A percentile compares a stretch with the other conserved stretches of the same genome.
Evolutionary conservation across 92 coral and sea anemone species (phyloP).

Genomic region (Epizoanthus stellaris): DNA sequence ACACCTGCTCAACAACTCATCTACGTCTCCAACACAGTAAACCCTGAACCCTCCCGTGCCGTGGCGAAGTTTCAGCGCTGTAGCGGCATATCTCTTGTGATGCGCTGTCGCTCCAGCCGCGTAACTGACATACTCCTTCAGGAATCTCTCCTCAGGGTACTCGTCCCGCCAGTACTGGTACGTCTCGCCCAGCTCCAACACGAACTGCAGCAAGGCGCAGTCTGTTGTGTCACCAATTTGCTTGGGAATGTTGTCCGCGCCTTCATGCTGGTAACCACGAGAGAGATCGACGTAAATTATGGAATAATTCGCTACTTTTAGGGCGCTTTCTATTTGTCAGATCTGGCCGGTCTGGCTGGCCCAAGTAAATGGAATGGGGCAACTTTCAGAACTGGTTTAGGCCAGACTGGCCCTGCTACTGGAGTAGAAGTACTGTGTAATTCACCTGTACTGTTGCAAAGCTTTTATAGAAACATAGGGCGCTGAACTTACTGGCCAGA

Average conservation of each 20-base stretch:
- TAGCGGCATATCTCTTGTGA: slow-evolving; percentile 69
- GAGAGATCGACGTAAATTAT: not conserved
- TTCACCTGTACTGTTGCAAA: no score
- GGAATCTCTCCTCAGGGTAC: slow-evolving; percentile 77
- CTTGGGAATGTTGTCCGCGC: slow-evolving; percentile 67
- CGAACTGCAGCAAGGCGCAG: slow-evolving; percentile 88
- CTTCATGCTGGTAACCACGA: slow-evolving; percentile 65
- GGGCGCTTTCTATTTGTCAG: no score
- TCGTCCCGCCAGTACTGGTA: slow-evolving; percentile 90
- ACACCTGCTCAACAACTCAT: slow-evolving; percentile 42
- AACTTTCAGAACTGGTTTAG: no score
- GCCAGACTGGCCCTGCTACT: no score
- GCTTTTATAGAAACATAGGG: no score
- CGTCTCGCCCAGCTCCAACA: slow-evolving; percentile 75
- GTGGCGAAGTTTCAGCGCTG: slow-evolving; percentile 66
- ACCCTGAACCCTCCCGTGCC: slow-evolving; percentile 59
- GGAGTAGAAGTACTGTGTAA: no score
- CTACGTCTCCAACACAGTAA: slow-evolving; percentile 69
- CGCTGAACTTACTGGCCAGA: no score
- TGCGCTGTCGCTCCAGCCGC: slow-evolving; percentile 47
- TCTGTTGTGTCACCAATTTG: slow-evolving; percentile 91
- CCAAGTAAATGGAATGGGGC: no score
- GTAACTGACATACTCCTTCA: slow-evolving; percentile 67
- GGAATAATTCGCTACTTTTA: not conserved
- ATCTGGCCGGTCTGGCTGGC: no score